Percentiles rank a stretch among this genome's conserved stretches.
Conservation (phyloP, 1,140 invertebrate genomes). For the Drosophila kanapiae region DNA sequence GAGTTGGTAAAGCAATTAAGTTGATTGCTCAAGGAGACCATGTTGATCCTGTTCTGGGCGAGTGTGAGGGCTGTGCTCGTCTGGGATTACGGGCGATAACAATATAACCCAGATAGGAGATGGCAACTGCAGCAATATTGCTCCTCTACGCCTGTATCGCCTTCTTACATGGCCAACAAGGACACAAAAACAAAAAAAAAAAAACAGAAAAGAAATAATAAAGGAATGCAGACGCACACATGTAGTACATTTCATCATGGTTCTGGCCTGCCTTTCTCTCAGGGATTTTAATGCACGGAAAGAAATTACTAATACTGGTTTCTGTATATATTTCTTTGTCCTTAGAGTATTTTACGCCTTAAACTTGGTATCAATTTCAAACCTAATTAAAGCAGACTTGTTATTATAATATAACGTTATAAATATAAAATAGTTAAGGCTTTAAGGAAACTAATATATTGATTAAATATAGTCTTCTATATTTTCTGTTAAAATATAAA, state of each 20-base stretch:
- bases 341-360: background rate
- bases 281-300: background rate
- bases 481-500: background rate
- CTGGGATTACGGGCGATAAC: constrained; percentile 65
- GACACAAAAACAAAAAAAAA: background rate
- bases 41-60: constrained; percentile 7
- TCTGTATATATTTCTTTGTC: too few relatives aligned
- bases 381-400: background rate
- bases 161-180: constrained; percentile 11
- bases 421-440: background rate
- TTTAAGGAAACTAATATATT: background rate
- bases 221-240: constrained; percentile 41
- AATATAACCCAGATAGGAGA: constrained; percentile 50
- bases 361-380: background rate
- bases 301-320: too few relatives aligned
- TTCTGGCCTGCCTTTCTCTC: background rate
- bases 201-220: constrained; percentile 16
- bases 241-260: constrained; percentile 42
- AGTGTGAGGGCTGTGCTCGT: constrained; percentile 27
- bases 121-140: constrained; percentile 39
- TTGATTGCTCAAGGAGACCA: constrained; percentile 68
- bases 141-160: constrained; percentile 5
- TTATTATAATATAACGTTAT: background rate
- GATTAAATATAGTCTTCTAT: too few relatives aligned
- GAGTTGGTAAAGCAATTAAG: constrained; percentile 68